phyloP scores from a whole-genome alignment of 2,888 invertebrate genomes.

The Pimpla rufipes region DNA sequence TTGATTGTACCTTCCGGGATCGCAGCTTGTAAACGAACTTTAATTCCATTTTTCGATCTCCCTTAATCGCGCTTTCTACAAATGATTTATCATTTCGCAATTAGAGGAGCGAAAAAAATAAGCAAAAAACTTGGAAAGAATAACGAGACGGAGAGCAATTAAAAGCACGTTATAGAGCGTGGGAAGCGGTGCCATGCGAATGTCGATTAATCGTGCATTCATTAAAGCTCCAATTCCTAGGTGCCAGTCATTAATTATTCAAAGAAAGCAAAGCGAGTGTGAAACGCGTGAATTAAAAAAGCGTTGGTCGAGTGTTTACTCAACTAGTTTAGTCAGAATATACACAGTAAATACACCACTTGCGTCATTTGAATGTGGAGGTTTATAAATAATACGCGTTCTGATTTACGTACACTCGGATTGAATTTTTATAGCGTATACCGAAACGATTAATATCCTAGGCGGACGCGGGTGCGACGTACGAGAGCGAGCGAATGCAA shows the following conservation, averaged over 20 bases:
- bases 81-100: constrained; percentile 52
- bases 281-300: background rate
- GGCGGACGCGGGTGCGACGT: background rate
- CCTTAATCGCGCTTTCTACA: constrained; percentile 12
- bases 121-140: background rate
- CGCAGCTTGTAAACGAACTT: constrained; percentile 50
- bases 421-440: constrained; percentile 28
- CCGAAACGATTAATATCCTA: constrained; percentile 51
- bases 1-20: constrained; percentile 52
- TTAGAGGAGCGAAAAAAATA: constrained; percentile 17
- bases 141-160: constrained; percentile 22
- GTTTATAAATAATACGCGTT: background rate
- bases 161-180: constrained; percentile 9
- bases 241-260: constrained; percentile 20
- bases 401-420: constrained; percentile 7
- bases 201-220: constrained; percentile 35
- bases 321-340: background rate
- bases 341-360: background rate
- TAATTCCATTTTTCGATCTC: constrained; percentile 10
- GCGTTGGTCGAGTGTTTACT: background rate
- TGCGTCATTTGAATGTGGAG: background rate
- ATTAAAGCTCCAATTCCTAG: constrained; percentile 8
- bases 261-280: constrained; percentile 8
- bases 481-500: background rate
- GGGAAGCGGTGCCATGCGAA: background rate